These are phyloP conservation scores for Genyomyrus donnyi DNA, from an alignment of 2,113 vertebrate species.

Conservation along the genomic window DNA sequence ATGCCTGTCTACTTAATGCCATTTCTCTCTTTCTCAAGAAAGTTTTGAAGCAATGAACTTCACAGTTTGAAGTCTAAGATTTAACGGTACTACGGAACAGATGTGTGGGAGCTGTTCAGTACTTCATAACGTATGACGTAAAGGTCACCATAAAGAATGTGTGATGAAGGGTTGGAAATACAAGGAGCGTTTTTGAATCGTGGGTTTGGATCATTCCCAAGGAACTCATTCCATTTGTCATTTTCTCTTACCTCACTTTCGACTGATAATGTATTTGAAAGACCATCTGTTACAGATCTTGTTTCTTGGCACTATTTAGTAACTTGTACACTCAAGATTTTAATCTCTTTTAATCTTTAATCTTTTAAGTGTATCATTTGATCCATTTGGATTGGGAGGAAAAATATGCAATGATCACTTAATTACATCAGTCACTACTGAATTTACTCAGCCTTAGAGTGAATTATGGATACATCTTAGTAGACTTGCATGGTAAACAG, in stretches of 20 bases:
- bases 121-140: not conserved
- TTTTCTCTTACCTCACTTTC: not conserved
- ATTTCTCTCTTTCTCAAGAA: not conserved
- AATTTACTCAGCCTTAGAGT: not conserved
- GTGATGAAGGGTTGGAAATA: not conserved
- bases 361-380: not conserved
- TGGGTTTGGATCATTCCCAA: not conserved
- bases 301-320: not conserved
- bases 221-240: not conserved
- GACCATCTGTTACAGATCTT: not conserved
- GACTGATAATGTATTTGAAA: not conserved
- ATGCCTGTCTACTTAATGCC: slow-evolving; percentile 8
- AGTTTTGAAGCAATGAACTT: not conserved
- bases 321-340: not conserved
- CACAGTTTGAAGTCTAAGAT: not conserved
- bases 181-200: not conserved
- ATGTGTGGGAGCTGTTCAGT: not conserved
- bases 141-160: not conserved
- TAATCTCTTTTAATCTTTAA: not conserved
- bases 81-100: not conserved
- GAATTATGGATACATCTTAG: not conserved
- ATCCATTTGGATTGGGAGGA: not conserved
- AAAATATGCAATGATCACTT: not conserved
- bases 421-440: not conserved
- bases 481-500: not conserved